Percentiles rank a stretch among this genome's conserved stretches.
These are phyloP conservation scores for Momotus momota DNA, from an alignment of 2,797 vertebrate species.

Conservation along the genomic window DNA sequence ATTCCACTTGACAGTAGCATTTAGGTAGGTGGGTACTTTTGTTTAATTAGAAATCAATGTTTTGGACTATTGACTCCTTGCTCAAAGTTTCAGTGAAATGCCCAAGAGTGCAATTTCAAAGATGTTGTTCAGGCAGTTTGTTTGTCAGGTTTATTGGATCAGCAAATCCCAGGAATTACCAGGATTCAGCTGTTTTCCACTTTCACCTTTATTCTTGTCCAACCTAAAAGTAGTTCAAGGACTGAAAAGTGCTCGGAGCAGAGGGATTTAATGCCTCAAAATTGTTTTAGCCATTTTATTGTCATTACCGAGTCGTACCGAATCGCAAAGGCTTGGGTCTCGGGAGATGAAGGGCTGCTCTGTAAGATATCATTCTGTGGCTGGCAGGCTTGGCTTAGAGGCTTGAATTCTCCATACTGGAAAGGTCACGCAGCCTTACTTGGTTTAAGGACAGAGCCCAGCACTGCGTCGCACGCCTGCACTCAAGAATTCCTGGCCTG, in stretches of 20 bases:
- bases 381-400: constrained; percentile 5
- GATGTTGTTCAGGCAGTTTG: constrained; percentile 13
- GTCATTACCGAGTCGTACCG: not conserved
- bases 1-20: not conserved
- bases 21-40: not conserved
- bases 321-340: not conserved
- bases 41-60: constrained; percentile 56
- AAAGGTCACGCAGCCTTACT: constrained; percentile 16
- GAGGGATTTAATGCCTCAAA: not conserved
- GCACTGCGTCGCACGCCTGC: accelerated
- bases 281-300: not conserved
- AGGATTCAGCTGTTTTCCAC: constrained; percentile 58
- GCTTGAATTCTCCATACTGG: not conserved
- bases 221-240: constrained; percentile 1
- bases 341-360: not conserved
- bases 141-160: constrained; percentile 58
- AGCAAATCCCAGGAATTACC: constrained; percentile 65
- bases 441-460: not conserved
- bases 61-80: constrained; percentile 64
- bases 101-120: constrained; percentile 18
- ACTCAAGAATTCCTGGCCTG: not conserved
- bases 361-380: not conserved
- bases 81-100: constrained; percentile 50
- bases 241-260: accelerated
- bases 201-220: constrained; percentile 50